Conservation (phyloP, 2,797 vertebrate species). For the Scleropages formosus region DNA sequence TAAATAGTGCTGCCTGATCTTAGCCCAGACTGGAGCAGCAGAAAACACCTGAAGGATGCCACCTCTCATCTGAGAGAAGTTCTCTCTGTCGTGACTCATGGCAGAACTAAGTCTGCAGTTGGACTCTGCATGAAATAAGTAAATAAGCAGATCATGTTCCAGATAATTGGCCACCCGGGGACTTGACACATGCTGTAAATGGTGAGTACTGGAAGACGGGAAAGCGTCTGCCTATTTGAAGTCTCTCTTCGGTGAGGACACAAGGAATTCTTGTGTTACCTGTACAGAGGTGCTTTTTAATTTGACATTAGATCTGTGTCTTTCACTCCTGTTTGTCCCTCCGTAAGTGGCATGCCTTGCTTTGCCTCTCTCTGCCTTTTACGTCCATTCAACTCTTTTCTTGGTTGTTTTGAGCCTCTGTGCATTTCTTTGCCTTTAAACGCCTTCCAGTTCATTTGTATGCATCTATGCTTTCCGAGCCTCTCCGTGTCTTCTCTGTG, state of each 20-base stretch:
- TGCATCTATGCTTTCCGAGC: too few relatives aligned
- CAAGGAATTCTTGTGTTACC: conserved; percentile 5
- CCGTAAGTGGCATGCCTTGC: not conserved
- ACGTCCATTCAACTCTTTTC: too few relatives aligned
- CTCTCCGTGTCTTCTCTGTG: too few relatives aligned
- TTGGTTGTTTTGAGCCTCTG: too few relatives aligned
- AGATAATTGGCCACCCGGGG: conserved; percentile 31
- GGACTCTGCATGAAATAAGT: conserved; percentile 37
- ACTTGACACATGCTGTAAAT: conserved; percentile 25
- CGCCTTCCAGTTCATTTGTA: too few relatives aligned
- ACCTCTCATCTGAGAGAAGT: conserved; percentile 67
- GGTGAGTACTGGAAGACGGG: not conserved
- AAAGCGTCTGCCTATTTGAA: conserved; percentile 9
- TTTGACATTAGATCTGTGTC: conserved; percentile 17
- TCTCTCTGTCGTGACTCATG: conserved; percentile 58
- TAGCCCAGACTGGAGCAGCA: not conserved
- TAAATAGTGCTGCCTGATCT: not conserved
- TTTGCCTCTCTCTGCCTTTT: not conserved
- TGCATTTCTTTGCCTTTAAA: too few relatives aligned
- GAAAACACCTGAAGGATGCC: conserved; percentile 36
- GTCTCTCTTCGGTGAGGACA: conserved; percentile 11
- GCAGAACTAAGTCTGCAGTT: conserved; percentile 32
- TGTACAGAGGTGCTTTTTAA: conserved; percentile 9
- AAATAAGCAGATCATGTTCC: conserved; percentile 22
- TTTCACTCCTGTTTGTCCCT: not conserved